phyloP scores from a whole-genome alignment of 2,113 vertebrate genomes.

The Lepidothrix coronata region DNA sequence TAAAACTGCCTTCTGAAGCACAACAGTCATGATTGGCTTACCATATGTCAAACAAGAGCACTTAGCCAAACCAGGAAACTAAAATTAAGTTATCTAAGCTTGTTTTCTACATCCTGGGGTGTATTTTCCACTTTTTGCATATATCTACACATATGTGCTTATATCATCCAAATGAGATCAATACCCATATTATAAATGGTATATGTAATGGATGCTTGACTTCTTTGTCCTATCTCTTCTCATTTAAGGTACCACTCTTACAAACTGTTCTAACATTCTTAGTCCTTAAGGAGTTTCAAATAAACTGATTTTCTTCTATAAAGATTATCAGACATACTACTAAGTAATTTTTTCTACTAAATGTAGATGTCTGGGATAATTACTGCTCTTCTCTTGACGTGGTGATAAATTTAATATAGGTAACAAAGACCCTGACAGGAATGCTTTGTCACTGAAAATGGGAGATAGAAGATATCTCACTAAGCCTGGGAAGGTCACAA shows the following conservation, averaged over 20 bases:
- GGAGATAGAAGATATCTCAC: background rate
- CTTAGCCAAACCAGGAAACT: background rate
- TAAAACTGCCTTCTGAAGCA: background rate
- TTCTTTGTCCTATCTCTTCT: background rate
- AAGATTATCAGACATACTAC: background rate
- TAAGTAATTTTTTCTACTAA: background rate
- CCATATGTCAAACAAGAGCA: background rate
- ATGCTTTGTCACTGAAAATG: background rate
- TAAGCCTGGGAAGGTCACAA: background rate
- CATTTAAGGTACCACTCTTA: background rate
- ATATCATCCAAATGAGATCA: background rate
- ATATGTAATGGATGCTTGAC: background rate
- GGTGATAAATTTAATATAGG: background rate
- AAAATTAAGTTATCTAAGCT: background rate
- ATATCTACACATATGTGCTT: background rate
- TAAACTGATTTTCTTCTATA: background rate
- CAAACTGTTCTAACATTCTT: background rate
- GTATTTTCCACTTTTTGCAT: background rate
- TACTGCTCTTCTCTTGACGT: background rate
- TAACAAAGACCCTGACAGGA: background rate
- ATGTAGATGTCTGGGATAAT: background rate
- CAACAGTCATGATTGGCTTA: background rate
- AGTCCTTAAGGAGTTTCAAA: background rate
- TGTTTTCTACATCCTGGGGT: background rate
- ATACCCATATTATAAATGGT: background rate